Evolutionary conservation across 1,140 invertebrate genomes (phyloP), one percentile per base, ranked within the genome.

Genomic region (Listronotus oregonensis): DNA sequence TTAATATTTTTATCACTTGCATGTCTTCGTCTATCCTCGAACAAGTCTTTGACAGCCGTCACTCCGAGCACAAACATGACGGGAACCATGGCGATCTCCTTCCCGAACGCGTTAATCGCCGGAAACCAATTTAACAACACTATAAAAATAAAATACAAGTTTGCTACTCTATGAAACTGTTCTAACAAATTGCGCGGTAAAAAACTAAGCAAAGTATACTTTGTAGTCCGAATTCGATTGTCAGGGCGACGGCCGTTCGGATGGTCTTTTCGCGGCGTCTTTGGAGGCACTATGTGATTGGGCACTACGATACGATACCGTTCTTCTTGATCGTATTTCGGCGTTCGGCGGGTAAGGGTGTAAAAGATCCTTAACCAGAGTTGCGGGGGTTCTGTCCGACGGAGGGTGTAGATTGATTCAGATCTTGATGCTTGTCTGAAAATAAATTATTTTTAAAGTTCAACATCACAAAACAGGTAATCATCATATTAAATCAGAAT

Each of bases 71-170:
- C 96, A 85, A 98, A 96, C 72, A 94, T 79, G 52, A 97, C 93
- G 1, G 95, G 95, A 69, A 98, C 86, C 89, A 98, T 95, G 0
- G 96, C 93, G 62, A 99, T 87, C 82, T 98, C 96, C 80, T 96
- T 97, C 64, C 94, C 95, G 82, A 98, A 98, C 0, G 96, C 96
- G 81, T 94, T 95, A 37, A 96, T 92, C 11, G 88, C 86, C 6
- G 95, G 95, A 72, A 97, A 88, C 93, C 94, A 98, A 81, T 98
- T 97, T 44, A 97, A 83, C 65, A 98, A 82, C 58, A 98, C 94
- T 73, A 99, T 97, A 77, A 96, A 94, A 74, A 99, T 90, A 82
- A 99, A 99, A 82, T 99, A 99, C 66, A 98, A 84, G 85, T 99
- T 99, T 40, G 97, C 97, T 76, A 97, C 94, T 31, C 95, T 87